Percentiles rank a stretch among this genome's conserved stretches.
Conservation (phyloP, 2,888 invertebrate genomes). For the Matsumyia berberina region DNA sequence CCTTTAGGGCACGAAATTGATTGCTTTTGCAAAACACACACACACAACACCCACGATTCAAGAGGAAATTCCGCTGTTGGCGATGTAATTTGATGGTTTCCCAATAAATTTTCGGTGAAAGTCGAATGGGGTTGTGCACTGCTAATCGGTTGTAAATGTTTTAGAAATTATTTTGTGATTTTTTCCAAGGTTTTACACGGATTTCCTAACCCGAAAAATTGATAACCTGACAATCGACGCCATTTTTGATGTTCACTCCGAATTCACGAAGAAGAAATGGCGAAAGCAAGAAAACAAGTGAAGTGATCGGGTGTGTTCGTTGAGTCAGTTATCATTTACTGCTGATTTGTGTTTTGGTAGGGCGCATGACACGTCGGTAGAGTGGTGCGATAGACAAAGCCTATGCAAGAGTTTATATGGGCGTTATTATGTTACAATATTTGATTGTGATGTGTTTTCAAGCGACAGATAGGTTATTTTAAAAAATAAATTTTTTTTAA, state of each 20-base stretch:
- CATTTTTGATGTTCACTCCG: conserved; percentile 74
- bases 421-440: background rate
- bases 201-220: conserved; percentile 69
- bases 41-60: conserved; percentile 69
- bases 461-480: too few relatives aligned
- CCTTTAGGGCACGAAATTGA: conserved; percentile 71
- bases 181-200: conserved; percentile 63
- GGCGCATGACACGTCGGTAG: conserved; percentile 64
- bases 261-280: conserved; percentile 63
- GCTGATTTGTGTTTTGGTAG: conserved; percentile 15
- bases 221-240: conserved; percentile 75
- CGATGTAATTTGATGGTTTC: background rate
- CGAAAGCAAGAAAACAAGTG: conserved; percentile 60
- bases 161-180: conserved; percentile 39
- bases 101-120: conserved; percentile 5
- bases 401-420: conserved; percentile 31
- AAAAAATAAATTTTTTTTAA: too few relatives aligned
- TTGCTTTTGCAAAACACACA: conserved; percentile 62
- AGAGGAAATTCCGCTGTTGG: conserved; percentile 19
- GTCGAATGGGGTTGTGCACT: conserved; percentile 38
- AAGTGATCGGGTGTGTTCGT: conserved; percentile 66
- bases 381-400: background rate
- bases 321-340: conserved; percentile 7
- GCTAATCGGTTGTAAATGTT: conserved; percentile 29
- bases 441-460: too few relatives aligned